Evolutionary conservation across 2,113 vertebrate species (phyloP).

Genomic region (Notothenia coriiceps): DNA sequence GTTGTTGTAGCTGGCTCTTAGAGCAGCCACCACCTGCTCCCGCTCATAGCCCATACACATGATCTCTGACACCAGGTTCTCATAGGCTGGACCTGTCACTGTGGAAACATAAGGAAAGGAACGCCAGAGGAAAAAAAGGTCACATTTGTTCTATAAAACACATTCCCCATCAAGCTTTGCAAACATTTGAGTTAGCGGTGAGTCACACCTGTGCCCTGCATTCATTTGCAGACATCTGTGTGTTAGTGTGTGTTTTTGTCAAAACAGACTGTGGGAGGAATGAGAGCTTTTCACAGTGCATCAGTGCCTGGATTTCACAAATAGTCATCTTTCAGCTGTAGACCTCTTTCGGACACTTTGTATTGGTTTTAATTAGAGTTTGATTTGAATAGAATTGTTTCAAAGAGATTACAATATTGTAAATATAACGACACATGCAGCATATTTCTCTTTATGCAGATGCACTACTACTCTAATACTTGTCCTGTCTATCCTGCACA

Average conservation of each 20-base stretch:
- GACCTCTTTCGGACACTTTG: neutral
- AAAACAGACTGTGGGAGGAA: neutral
- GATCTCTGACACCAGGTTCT: conserved; percentile 86
- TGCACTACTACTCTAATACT: neutral
- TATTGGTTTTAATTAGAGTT: neutral
- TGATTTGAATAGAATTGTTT: neutral
- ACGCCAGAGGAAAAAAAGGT: neutral
- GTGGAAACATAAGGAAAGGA: conserved; percentile 6
- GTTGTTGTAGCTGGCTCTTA: conserved; percentile 86
- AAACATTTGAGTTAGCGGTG: too few species aligned
- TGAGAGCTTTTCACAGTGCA: neutral
- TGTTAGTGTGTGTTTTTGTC: neutral
- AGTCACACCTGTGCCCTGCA: too few species aligned
- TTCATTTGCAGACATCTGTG: neutral
- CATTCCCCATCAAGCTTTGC: neutral
- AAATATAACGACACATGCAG: too few species aligned
- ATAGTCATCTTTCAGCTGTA: neutral
- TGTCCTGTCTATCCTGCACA: too few species aligned
- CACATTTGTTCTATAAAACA: neutral
- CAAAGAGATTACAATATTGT: too few species aligned
- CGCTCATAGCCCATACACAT: conserved; percentile 87
- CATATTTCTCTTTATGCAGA: neutral
- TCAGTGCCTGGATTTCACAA: neutral
- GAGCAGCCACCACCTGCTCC: conserved; percentile 82
- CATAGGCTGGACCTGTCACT: conserved; percentile 86